These are phyloP conservation scores for Dendrolimus pini DNA, from an alignment of 2,888 invertebrate species.

Conservation along the genomic window DNA sequence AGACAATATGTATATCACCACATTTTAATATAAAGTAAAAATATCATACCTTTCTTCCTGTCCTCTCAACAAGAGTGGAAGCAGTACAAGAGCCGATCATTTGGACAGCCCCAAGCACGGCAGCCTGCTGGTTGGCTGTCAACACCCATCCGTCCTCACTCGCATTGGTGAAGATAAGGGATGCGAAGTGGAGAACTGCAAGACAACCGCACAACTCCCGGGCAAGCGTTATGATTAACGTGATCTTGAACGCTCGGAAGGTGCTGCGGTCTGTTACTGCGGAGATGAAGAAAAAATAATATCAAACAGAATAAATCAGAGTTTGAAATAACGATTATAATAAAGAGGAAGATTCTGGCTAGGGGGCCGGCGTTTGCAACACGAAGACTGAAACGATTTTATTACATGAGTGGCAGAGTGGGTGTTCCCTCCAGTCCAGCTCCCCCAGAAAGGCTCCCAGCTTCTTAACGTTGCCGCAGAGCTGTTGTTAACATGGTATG, in stretches of 20 bases:
- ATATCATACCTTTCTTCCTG: constrained; percentile 53
- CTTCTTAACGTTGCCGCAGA: no score
- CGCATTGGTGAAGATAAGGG: constrained; percentile 61
- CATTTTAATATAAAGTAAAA: no score
- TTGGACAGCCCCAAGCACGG: constrained; percentile 54
- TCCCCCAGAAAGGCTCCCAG: no score
- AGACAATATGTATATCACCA: no score
- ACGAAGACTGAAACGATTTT: no score
- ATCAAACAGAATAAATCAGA: background rate
- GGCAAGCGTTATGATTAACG: constrained; percentile 59
- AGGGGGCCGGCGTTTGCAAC: no score
- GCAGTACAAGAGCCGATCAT: constrained; percentile 60
- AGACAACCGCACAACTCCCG: constrained; percentile 65
- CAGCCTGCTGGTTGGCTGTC: constrained; percentile 59
- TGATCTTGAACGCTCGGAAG: constrained; percentile 73
- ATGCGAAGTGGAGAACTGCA: constrained; percentile 64
- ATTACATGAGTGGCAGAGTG: no score
- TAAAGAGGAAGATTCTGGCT: no score
- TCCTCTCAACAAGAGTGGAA: constrained; percentile 53
- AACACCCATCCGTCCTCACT: constrained; percentile 40
- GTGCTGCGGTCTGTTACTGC: constrained; percentile 54
- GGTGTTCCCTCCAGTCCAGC: no score
- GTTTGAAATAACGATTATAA: no score
- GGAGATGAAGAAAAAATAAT: constrained; percentile 2
- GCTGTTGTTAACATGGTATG: no score